Evolutionary conservation across 2,797 vertebrate genomes (phyloP).

Genomic region (Delichon dasypus): DNA sequence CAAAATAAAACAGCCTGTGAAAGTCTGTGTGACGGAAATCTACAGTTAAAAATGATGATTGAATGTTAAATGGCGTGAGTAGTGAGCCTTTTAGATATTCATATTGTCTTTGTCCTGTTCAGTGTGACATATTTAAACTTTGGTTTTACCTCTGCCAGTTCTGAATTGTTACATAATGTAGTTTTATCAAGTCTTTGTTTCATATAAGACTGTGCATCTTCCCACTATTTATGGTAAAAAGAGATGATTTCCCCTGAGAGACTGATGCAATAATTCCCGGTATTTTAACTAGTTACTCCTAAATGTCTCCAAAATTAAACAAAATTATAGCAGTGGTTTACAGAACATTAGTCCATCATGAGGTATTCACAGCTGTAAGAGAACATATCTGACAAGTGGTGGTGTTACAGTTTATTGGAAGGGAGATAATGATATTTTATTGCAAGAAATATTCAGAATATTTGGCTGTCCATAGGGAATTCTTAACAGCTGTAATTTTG

Average conservation of each 20-base stretch:
- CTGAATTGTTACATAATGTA: background rate
- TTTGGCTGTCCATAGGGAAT: background rate
- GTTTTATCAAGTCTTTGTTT: background rate
- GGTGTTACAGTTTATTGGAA: background rate
- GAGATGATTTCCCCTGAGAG: background rate
- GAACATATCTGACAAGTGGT: background rate
- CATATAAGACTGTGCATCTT: background rate
- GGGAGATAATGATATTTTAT: fast-evolving
- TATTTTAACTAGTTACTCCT: background rate
- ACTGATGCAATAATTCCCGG: background rate
- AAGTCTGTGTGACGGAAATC: background rate
- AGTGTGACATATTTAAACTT: background rate
- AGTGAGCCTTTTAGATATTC: background rate
- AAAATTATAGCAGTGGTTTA: background rate
- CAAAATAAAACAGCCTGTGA: background rate
- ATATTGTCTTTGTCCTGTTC: background rate
- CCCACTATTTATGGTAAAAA: background rate
- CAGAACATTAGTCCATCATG: background rate
- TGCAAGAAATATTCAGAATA: background rate
- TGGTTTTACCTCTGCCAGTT: background rate
- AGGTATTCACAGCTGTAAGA: background rate
- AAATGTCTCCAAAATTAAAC: background rate
- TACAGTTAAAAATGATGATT: background rate
- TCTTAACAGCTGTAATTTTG: background rate
- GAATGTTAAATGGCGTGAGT: background rate